Conservation (phyloP, 1,140 invertebrate genomes). For the Diabrotica undecimpunctata region DNA sequence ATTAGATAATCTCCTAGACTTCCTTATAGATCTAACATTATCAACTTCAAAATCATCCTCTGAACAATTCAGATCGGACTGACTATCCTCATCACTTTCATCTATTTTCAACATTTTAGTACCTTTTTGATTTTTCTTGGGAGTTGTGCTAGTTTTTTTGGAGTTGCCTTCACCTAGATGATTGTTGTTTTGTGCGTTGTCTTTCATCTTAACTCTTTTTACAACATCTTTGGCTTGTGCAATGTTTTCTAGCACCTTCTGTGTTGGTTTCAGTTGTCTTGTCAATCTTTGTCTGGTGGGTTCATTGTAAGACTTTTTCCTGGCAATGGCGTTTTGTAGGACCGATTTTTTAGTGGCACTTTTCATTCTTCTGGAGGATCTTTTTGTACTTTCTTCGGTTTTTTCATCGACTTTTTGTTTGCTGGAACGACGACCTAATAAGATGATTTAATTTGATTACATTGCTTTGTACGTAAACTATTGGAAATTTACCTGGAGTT, state of each 20-base stretch:
- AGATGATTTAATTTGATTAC: neutral
- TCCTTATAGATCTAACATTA: no score
- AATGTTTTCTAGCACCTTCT: conserved; percentile 41
- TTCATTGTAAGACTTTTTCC: conserved; percentile 55
- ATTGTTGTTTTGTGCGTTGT: no score
- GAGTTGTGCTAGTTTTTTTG: no score
- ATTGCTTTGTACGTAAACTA: neutral
- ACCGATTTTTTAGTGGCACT: conserved; percentile 53
- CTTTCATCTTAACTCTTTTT: conserved; percentile 15
- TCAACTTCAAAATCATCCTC: no score
- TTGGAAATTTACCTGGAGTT: no score
- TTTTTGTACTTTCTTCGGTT: conserved; percentile 38
- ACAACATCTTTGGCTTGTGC: conserved; percentile 28
- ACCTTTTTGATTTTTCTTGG: no score
- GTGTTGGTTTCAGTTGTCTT: conserved; percentile 38
- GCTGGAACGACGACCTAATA: neutral
- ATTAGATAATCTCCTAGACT: no score
- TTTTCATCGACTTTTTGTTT: conserved; percentile 1
- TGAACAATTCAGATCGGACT: no score
- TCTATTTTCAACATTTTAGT: no score
- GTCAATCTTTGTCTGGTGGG: conserved; percentile 38
- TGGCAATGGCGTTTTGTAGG: conserved; percentile 55
- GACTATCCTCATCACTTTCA: no score
- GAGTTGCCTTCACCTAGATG: no score
- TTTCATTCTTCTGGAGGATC: conserved; percentile 50